These are phyloP conservation scores for Bucorvus abyssinicus DNA, from an alignment of 2,797 vertebrate genomes.

Conservation along the genomic window DNA sequence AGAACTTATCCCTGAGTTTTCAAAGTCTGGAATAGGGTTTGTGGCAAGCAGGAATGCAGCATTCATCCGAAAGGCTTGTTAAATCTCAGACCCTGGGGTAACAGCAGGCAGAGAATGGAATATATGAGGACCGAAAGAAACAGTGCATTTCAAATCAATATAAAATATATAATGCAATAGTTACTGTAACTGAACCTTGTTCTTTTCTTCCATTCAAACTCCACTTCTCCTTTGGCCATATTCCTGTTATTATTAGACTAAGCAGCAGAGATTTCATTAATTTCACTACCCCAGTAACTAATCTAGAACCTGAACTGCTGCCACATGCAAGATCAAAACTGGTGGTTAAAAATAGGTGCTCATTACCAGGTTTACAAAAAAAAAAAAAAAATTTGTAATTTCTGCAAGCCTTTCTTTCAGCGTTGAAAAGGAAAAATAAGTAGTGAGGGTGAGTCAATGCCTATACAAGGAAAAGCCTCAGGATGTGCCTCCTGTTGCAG, in stretches of 20 bases:
- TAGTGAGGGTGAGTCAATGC: not conserved
- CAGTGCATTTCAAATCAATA: slow-evolving; percentile 21
- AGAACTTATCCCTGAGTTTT: not conserved
- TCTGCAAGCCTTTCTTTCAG: not conserved
- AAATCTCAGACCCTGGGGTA: slow-evolving; percentile 5
- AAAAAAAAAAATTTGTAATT: not conserved
- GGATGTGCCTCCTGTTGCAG: not conserved
- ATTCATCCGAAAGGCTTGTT: not conserved
- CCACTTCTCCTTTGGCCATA: not conserved
- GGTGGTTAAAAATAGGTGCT: not conserved
- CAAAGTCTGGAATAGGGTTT: not conserved
- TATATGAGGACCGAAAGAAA: slow-evolving; percentile 2
- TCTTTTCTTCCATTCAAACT: not conserved
- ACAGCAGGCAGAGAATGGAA: not conserved
- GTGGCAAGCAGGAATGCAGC: not conserved
- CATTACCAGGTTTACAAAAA: not conserved
- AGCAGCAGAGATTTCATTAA: slow-evolving; percentile 26
- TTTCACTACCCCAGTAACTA: not conserved
- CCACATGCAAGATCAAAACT: not conserved
- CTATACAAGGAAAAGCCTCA: not conserved
- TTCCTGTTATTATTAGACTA: not conserved
- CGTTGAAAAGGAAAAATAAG: not conserved
- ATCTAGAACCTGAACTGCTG: not conserved
- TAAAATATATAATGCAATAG: not conserved
- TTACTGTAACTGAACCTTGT: not conserved